These are phyloP conservation scores for Neomicropteryx cornuta DNA, from an alignment of 1,140 invertebrate genomes.

Conservation along the genomic window DNA sequence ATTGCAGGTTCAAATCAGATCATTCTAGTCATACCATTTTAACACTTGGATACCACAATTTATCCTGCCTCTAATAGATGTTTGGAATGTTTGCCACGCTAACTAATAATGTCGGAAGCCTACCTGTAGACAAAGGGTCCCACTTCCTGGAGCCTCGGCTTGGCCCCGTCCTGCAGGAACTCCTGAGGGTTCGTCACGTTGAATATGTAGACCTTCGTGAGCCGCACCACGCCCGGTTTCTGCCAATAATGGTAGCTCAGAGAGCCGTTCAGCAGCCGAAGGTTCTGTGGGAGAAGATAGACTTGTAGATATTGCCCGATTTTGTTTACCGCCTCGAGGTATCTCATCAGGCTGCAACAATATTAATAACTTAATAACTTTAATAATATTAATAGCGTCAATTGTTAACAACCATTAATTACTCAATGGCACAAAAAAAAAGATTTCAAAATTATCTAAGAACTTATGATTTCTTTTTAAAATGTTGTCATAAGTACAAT, in stretches of 20 bases:
- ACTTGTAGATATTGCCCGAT: neutral
- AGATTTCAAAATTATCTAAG: too few species aligned
- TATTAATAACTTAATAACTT: neutral
- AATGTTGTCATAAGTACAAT: too few species aligned
- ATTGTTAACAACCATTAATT: neutral
- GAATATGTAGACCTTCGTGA: conserved; percentile 85
- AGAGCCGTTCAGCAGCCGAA: conserved; percentile 72
- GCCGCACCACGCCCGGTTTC: conserved; percentile 74
- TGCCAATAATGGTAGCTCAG: conserved; percentile 87
- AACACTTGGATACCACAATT: too few species aligned
- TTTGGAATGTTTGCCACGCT: too few species aligned
- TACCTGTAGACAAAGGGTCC: conserved; percentile 80
- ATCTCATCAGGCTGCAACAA: neutral
- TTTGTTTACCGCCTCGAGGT: neutral
- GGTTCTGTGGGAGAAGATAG: conserved; percentile 54
- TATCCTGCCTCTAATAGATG: too few species aligned
- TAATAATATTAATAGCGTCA: neutral
- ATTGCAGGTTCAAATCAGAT: conserved; percentile 12
- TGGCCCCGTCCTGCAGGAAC: conserved; percentile 67
- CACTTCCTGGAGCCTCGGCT: conserved; percentile 69
- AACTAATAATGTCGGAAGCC: too few species aligned
- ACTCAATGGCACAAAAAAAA: neutral
- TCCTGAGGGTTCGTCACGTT: conserved; percentile 78
- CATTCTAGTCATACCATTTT: conserved; percentile 4
- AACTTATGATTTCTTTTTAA: too few species aligned